Base-by-base conservation (phyloP, 2,888 invertebrate species). In the Drosophila rubida region DNA sequence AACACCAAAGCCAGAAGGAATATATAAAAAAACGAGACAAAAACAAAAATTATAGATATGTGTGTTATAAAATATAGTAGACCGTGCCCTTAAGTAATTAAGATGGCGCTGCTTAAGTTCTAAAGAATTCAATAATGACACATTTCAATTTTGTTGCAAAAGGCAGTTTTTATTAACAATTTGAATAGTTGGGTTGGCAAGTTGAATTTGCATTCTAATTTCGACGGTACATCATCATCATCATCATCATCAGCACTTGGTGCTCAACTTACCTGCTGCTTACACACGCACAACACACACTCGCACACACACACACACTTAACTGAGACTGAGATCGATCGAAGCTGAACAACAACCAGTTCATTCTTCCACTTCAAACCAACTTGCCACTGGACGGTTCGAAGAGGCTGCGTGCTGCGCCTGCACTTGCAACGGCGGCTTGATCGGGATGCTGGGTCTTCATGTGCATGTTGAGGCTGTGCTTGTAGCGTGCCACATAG, bases 381-480 rank as follows among this genome's bases (percentile, higher is more conserved):
- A 69, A 44, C 49, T 69, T 73, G 67, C 65, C 69, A 46, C 37
- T 53, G 30, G 35, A 7, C 7, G 35, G 35, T 41, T 67, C 67
- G 9, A 82, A 80, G n/a, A 80, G 77, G 2, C 49, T 67, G 7
- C 80, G 77, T 8, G 70, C 64, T n/a, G 61, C 25, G 2, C 53
- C 1, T 16, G 27, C 19, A 51, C 32, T 11, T 19, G 51, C 30
- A 14, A 19, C 5, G 9, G 11, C 2, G 4, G 19, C 13, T 7
- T 75, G 79, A 45, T 78, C 82, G 6, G 88, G 86, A 89, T 92
- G 92, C 68, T 91, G 92, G 2, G 90, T 89, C 70, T 85, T 90
- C 30, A 93, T 92, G 75, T 93, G 93, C 57, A 92, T 92, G 64
- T 93, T 92, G 25, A 93, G 90, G 74, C 93, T 93, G 68, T 93